phyloP scores from a whole-genome alignment of 2,797 vertebrate species.

The Scarus forsteni region DNA sequence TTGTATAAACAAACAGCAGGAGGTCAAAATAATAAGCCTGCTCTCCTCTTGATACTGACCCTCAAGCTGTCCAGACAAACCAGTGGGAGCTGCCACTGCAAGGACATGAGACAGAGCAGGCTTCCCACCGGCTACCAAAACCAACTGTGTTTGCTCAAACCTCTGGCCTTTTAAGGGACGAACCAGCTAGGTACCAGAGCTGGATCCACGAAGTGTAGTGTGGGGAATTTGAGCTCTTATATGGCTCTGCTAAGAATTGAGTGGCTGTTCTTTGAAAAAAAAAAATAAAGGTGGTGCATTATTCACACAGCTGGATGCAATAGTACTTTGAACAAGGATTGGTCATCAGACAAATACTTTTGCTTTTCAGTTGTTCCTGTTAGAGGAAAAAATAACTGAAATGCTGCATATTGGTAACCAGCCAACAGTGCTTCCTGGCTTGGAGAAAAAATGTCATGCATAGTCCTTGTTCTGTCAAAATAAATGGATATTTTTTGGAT shows the following conservation, averaged over 20 bases:
- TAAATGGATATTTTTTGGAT: too few species aligned
- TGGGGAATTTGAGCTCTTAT: background rate
- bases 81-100: background rate
- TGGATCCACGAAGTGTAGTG: too few species aligned
- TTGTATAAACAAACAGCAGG: background rate
- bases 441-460: too few species aligned
- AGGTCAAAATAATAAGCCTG: conserved; percentile 9
- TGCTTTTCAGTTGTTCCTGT: too few species aligned
- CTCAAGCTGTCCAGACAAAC: conserved; percentile 4
- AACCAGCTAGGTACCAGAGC: background rate
- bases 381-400: too few species aligned
- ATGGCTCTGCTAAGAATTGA: background rate
- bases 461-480: too few species aligned
- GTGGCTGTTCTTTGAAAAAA: too few species aligned
- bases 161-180: background rate
- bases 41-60: background rate
- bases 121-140: background rate
- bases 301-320: background rate
- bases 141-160: background rate
- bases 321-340: too few species aligned
- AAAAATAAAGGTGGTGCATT: background rate
- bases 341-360: too few species aligned
- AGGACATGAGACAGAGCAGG: background rate
- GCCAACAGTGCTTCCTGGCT: too few species aligned
- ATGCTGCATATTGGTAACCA: too few species aligned